Conservation (phyloP, 2,797 vertebrate genomes). For the Characodon lateralis region DNA sequence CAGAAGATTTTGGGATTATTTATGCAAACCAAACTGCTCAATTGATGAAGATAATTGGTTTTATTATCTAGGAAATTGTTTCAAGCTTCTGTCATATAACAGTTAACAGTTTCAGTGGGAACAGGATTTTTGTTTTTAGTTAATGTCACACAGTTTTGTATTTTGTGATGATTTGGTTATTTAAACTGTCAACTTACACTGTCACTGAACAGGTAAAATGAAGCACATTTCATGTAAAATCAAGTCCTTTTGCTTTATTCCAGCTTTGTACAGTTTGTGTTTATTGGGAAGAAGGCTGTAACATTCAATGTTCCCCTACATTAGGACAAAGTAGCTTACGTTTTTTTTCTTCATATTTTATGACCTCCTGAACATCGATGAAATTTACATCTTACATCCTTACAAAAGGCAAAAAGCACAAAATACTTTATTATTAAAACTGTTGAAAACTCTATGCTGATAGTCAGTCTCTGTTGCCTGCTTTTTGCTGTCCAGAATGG, state of each 20-base stretch:
- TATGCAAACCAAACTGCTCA: background rate
- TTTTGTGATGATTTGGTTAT: background rate
- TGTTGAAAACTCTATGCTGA: background rate
- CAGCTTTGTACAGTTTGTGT: background rate
- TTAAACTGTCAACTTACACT: background rate
- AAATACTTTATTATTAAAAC: background rate
- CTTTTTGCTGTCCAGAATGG: conserved; percentile 83
- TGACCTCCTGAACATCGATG: background rate
- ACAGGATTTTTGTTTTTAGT: background rate
- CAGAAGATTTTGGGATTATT: background rate
- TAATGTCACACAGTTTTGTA: background rate
- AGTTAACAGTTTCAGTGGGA: background rate
- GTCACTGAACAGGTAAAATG: background rate
- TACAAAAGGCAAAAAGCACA: background rate
- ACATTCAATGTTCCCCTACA: background rate
- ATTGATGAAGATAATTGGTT: background rate
- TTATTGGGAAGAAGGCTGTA: background rate
- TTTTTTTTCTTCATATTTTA: background rate
- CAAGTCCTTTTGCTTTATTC: background rate
- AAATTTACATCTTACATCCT: background rate
- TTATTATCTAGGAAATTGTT: background rate
- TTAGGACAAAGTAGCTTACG: background rate
- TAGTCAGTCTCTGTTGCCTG: background rate
- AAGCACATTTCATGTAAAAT: background rate
- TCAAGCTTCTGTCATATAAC: background rate